Percentiles rank a stretch among this genome's conserved stretches.
Evolutionary conservation across 2,797 vertebrate genomes (phyloP).

Genomic region (Anguilla obscura): DNA sequence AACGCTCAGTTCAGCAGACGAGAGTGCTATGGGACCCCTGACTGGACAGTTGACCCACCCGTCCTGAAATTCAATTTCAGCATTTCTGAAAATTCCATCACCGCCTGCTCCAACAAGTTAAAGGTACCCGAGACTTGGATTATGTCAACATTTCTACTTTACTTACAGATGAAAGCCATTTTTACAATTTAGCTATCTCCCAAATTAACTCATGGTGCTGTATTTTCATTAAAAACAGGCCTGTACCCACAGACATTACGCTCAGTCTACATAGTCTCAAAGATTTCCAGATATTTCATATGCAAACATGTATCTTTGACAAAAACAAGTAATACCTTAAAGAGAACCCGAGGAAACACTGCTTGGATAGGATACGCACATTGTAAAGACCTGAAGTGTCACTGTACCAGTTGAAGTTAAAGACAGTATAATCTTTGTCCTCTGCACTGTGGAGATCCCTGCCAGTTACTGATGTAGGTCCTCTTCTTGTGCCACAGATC

Average conservation of each 20-base stretch:
- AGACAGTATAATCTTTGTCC: not conserved
- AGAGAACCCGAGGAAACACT: not conserved
- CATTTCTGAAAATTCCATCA: slow-evolving; percentile 54
- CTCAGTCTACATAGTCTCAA: not conserved
- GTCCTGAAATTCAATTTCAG: slow-evolving; percentile 64
- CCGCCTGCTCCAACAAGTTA: slow-evolving; percentile 55
- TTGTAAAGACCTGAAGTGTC: not conserved
- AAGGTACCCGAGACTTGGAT: slow-evolving; percentile 49
- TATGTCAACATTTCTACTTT: not conserved
- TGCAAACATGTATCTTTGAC: not conserved
- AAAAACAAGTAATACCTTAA: not conserved
- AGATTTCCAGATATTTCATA: not conserved
- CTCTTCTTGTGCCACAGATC: slow-evolving; percentile 52
- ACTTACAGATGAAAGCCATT: not conserved
- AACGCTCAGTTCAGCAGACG: slow-evolving; percentile 58
- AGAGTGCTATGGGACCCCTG: slow-evolving; percentile 59
- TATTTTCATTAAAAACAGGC: not conserved
- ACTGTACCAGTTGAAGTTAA: not conserved
- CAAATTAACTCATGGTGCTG: not conserved
- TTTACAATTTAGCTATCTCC: not conserved
- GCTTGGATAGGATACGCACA: not conserved
- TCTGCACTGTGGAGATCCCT: not conserved
- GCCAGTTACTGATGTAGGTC: not conserved
- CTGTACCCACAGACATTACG: not conserved
- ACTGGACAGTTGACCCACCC: slow-evolving; percentile 58